phyloP scores from a whole-genome alignment of 1,140 invertebrate species.

The Battus philenor region DNA sequence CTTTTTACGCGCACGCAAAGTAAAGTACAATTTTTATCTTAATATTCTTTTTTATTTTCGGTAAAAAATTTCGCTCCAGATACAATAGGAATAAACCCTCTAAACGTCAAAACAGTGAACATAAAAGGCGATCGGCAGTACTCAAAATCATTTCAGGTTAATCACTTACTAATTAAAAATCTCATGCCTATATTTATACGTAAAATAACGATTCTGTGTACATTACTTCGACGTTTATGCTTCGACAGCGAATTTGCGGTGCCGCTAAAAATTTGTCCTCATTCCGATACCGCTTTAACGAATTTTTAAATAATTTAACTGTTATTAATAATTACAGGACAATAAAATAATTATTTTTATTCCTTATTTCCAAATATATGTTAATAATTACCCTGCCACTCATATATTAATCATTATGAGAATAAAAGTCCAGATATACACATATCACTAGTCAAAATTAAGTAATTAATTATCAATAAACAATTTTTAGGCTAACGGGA shows the following conservation, averaged over 20 bases:
- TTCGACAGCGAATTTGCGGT: neutral
- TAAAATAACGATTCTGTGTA: constrained; percentile 10
- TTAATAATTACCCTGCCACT: too few species aligned
- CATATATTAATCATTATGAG: too few species aligned
- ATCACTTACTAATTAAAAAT: constrained; percentile 5
- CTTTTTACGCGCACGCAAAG: too few species aligned
- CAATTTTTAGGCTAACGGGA: too few species aligned
- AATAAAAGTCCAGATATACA: too few species aligned
- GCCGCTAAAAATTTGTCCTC: neutral
- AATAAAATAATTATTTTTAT: too few species aligned
- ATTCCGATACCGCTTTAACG: neutral
- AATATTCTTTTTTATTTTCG: neutral
- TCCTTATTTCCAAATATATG: too few species aligned
- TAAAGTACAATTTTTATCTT: too few species aligned
- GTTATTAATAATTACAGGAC: too few species aligned
- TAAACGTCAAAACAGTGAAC: neutral
- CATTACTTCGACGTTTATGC: constrained; percentile 7
- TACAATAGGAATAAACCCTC: constrained; percentile 1
- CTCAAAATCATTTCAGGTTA: neutral
- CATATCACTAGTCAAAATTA: too few species aligned
- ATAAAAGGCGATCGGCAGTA: constrained; percentile 4
- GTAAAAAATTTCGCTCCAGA: neutral
- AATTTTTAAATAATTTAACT: too few species aligned
- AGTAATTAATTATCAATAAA: too few species aligned
- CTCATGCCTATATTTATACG: neutral